Percentiles rank a stretch among this genome's conserved stretches.
Evolutionary conservation across 2,113 vertebrate genomes (phyloP).

Genomic region (Donacobius atricapilla): DNA sequence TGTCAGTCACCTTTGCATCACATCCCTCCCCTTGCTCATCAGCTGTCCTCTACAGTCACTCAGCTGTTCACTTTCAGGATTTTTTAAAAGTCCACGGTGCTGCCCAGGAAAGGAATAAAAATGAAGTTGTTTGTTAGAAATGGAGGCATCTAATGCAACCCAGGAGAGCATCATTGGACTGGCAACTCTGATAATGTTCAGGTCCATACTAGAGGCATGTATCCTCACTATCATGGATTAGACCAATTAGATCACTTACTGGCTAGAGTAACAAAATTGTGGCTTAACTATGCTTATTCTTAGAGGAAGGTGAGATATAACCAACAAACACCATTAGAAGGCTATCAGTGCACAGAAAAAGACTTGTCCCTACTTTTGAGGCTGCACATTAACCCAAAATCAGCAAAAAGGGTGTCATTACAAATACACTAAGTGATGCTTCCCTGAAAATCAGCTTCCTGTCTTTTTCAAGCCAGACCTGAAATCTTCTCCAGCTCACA

Average conservation of each 20-base stretch:
- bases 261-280: background rate
- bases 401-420: background rate
- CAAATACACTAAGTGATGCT: background rate
- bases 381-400: background rate
- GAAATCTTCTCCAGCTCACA: accelerated
- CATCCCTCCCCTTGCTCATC: background rate
- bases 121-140: background rate
- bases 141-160: background rate
- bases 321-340: background rate
- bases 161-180: background rate
- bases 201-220: accelerated
- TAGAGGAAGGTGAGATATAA: background rate
- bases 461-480: background rate
- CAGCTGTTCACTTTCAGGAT: background rate
- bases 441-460: background rate
- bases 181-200: background rate
- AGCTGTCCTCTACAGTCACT: background rate
- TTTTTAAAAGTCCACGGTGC: background rate
- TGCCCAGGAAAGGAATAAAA: background rate
- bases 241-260: background rate
- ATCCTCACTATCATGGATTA: background rate
- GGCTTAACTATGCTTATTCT: background rate
- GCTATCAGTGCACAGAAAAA: background rate
- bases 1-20: background rate
- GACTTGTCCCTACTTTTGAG: background rate